A percentile compares a stretch with the other conserved stretches of the same genome.
phyloP scores from a whole-genome alignment of 2,797 vertebrate species.

The Heteromormyrus szaboi region DNA sequence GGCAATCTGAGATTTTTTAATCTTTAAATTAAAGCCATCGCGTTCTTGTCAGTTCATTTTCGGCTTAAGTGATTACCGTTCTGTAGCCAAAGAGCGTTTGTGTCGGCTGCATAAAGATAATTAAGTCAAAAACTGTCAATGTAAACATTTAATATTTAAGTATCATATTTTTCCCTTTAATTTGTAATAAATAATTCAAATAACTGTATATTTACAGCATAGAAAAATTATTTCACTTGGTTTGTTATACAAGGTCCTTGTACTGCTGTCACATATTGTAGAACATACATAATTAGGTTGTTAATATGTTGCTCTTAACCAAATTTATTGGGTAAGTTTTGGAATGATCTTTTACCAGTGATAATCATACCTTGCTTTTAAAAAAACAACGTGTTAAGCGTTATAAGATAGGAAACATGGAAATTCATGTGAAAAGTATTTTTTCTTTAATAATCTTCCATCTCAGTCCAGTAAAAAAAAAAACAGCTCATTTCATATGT shows the following conservation, averaged over 20 bases:
- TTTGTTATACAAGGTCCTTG: not conserved
- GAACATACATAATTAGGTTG: not conserved
- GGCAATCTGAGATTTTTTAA: constrained; percentile 39
- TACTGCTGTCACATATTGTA: not conserved
- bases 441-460: not conserved
- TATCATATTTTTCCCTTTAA: not conserved
- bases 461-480: not conserved
- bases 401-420: not conserved
- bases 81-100: not conserved
- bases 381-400: not conserved
- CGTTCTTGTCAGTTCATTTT: constrained; percentile 3
- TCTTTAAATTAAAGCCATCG: constrained; percentile 33
- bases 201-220: not conserved
- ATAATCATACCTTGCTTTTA: not conserved
- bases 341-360: not conserved
- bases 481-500: not conserved
- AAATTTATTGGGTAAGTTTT: not conserved
- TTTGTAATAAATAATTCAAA: not conserved
- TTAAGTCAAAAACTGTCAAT: not conserved
- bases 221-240: not conserved
- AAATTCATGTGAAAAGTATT: not conserved
- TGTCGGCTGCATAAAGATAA: not conserved
- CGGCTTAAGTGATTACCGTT: not conserved
- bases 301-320: not conserved
- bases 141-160: not conserved